Conservation (phyloP, 2,797 vertebrate genomes). For the Ciconia nigra region DNA sequence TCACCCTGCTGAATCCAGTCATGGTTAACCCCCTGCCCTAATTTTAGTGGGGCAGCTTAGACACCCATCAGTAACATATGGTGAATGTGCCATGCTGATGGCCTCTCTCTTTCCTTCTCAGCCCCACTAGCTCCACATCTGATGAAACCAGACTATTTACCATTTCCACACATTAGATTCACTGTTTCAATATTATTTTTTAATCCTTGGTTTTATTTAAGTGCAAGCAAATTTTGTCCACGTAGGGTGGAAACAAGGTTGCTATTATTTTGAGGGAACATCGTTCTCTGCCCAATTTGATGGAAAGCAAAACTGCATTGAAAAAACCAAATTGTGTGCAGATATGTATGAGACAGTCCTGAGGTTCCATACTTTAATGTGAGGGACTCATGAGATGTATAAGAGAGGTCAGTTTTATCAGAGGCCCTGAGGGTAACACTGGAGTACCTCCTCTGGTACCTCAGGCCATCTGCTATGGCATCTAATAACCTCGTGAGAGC, state of each 20-base stretch:
- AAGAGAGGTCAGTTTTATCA: constrained; percentile 14
- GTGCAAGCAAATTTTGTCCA: background rate
- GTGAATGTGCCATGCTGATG: background rate
- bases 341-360: background rate
- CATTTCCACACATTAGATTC: background rate
- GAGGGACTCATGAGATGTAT: background rate
- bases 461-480: constrained; percentile 48
- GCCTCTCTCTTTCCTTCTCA: background rate
- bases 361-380: background rate
- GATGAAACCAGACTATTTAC: background rate
- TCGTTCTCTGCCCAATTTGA: background rate
- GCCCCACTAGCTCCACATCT: background rate
- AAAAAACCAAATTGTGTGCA: background rate
- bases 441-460: background rate
- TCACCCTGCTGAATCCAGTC: background rate
- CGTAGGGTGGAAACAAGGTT: background rate
- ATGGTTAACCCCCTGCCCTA: background rate
- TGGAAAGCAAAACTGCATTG: background rate
- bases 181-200: background rate
- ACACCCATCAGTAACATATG: background rate
- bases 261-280: background rate
- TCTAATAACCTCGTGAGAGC: constrained; percentile 15
- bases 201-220: background rate
- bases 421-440: background rate
- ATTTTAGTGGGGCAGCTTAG: background rate